phyloP scores from a whole-genome alignment of 2,888 invertebrate genomes.

The Drosophila longiperda region DNA sequence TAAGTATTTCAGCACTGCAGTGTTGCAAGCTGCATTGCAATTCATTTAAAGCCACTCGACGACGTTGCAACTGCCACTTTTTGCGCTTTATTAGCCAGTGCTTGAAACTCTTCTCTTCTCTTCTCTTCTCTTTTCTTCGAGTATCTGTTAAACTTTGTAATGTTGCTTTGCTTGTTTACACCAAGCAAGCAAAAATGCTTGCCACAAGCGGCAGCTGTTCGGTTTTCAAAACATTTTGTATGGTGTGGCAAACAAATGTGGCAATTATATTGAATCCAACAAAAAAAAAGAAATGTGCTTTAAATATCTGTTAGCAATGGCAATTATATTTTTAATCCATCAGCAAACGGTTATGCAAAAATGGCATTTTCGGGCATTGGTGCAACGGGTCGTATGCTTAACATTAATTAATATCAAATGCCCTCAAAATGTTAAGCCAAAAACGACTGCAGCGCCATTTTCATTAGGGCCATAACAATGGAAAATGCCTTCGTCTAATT shows the following conservation, averaged over 20 bases:
- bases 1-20: constrained; percentile 8
- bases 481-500: constrained; percentile 66
- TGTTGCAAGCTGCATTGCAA: constrained; percentile 45
- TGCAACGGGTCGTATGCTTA: constrained; percentile 58
- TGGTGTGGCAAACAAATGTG: constrained; percentile 21
- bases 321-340: constrained; percentile 75
- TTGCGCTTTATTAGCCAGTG: constrained; percentile 35
- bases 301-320: constrained; percentile 12
- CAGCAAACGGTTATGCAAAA: constrained; percentile 56
- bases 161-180: constrained; percentile 3
- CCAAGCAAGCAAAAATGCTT: constrained; percentile 12
- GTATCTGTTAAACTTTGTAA: constrained; percentile 25
- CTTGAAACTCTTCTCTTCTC: constrained; percentile 7
- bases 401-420: constrained; percentile 77
- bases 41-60: constrained; percentile 63
- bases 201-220: constrained; percentile 13
- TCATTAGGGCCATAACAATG: constrained; percentile 73
- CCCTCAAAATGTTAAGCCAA: constrained; percentile 51
- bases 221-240: constrained; percentile 9
- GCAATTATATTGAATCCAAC: constrained; percentile 21
- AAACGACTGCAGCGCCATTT: constrained; percentile 65
- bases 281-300: constrained; percentile 10
- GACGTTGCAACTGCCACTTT: constrained; percentile 34
- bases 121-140: neutral
- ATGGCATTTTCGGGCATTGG: constrained; percentile 37